Evolutionary conservation across 2,113 vertebrate species (phyloP).

Genomic region (Hirundichthys speculiger): DNA sequence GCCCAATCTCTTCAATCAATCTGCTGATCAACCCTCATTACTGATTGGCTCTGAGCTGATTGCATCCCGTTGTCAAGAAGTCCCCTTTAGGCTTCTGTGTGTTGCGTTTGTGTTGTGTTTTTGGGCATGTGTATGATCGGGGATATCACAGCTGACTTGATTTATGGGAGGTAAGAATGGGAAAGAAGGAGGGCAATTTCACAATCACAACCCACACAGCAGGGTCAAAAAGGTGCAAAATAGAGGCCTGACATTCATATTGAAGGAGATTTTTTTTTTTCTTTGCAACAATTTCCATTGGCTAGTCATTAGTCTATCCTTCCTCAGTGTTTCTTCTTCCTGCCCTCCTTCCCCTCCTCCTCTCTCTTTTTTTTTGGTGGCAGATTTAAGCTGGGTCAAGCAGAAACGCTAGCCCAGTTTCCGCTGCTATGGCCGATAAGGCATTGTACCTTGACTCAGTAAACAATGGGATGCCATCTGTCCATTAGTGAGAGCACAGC

Average conservation of each 20-base stretch:
- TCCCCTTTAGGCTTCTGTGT: slow-evolving; percentile 78
- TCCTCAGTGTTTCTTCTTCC: slow-evolving; percentile 32
- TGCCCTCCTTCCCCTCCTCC: slow-evolving; percentile 50
- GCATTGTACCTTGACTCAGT: slow-evolving; percentile 83
- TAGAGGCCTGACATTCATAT: slow-evolving; percentile 51
- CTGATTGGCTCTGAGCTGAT: slow-evolving; percentile 89
- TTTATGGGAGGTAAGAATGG: slow-evolving; percentile 67
- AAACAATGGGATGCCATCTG: slow-evolving; percentile 83
- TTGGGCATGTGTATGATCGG: slow-evolving; percentile 35
- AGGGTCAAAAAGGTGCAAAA: slow-evolving; percentile 60
- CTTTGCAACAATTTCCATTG: slow-evolving; percentile 48
- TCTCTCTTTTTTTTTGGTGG: slow-evolving; percentile 66
- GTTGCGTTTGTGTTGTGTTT: slow-evolving; percentile 31
- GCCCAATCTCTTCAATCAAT: slow-evolving; percentile 81
- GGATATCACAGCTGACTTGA: slow-evolving; percentile 77
- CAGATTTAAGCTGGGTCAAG: slow-evolving; percentile 78
- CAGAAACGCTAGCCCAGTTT: slow-evolving; percentile 80
- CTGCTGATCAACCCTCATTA: slow-evolving; percentile 91
- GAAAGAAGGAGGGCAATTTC: slow-evolving; percentile 36
- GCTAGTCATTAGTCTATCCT: slow-evolving; percentile 12
- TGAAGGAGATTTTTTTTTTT: slow-evolving; percentile 12
- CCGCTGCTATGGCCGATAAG: slow-evolving; percentile 80
- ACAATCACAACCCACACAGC: slow-evolving; percentile 49
- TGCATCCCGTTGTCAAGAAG: slow-evolving; percentile 86
- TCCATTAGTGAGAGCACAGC: slow-evolving; percentile 75